Evolutionary conservation across 2,113 vertebrate genomes (phyloP), one percentile per base, ranked within the genome.

Genomic region (Oenanthe melanoleuca): DNA sequence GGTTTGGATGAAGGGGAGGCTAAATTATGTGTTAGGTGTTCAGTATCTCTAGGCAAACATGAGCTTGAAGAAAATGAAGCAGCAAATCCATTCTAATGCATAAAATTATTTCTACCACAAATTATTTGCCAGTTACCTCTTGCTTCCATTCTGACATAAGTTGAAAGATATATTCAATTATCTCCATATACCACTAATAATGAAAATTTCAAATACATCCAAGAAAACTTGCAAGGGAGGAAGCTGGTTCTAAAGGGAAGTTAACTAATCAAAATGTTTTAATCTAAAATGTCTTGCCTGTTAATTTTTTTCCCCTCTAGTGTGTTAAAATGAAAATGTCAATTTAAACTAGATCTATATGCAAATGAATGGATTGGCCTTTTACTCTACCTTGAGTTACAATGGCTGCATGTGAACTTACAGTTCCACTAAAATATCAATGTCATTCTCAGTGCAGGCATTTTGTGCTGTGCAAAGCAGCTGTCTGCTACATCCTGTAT

Each of bases 81-180:
- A 84, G 69, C n/a, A 84, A 89, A 81, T 82, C 19, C 53, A 84
- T 91, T 86, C 60, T 78, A 85, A 77, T 1, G 7, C 75, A 89
- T 60, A 83, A 65, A 88, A 92, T 86, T 89, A 89, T 66, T 92
- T 78, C 53, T 85, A 26, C 44, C 34, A 29, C 5, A 2, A 86
- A 71, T 90, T 90, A 90, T 78, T 90, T 93, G 40, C 18, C 80
- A 72, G 85, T 71, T 71, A 67, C 63, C 34, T 57, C 64, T 96
- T 78, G 42, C 42, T 91, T 90, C 59, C 28, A 44, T 88, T 91
- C 60, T 80, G 75, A 50, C 72, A 56, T 52, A 49, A 91, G 19
- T 44, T 95, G 88, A 88, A 95, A 97, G 86, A 69, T 88, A 86
- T 86, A 77, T 95, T 93, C 89, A 92, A 93, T 96, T 97, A 88